Percentiles rank a stretch among this genome's conserved stretches.
phyloP scores from a whole-genome alignment of 2,888 invertebrate species.

The Papilio elwesi region DNA sequence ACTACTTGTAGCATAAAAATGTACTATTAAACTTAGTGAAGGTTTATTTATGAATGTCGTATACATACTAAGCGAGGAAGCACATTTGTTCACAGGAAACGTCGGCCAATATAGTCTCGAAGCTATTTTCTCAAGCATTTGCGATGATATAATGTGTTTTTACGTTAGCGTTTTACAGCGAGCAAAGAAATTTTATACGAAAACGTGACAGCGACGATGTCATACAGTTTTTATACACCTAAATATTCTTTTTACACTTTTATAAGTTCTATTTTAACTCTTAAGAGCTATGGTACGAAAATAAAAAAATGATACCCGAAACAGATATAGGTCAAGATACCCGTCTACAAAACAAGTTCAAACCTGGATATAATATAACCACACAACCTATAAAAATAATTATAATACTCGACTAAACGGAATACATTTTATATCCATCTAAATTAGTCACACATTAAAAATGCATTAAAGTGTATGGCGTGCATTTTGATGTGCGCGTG shows the following conservation, averaged over 20 bases:
- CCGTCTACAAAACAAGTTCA: conserved; percentile 49
- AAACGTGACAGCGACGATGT: conserved; percentile 5
- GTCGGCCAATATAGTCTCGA: conserved; percentile 17
- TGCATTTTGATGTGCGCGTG: conserved; percentile 34
- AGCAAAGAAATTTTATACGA: conserved; percentile 2
- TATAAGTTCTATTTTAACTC: background rate
- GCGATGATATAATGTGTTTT: conserved; percentile 29
- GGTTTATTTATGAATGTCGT: conserved; percentile 19
- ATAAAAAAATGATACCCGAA: conserved; percentile 43
- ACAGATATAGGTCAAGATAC: conserved; percentile 54
- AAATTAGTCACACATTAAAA: conserved; percentile 27
- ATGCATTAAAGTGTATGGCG: conserved; percentile 22
- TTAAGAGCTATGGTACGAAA: conserved; percentile 12
- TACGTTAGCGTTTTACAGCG: conserved; percentile 10
- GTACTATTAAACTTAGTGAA: background rate
- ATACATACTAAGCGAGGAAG: conserved; percentile 10
- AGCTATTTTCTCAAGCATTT: conserved; percentile 6
- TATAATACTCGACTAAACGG: background rate
- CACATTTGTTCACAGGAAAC: conserved; percentile 20
- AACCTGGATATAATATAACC: conserved; percentile 46
- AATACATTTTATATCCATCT: conserved; percentile 5
- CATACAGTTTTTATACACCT: conserved; percentile 2
- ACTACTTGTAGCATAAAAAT: background rate
- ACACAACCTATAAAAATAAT: conserved; percentile 5
- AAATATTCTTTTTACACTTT: background rate